Evolutionary conservation across 2,113 vertebrate genomes (phyloP).

Genomic region (Casuarius casuarius): DNA sequence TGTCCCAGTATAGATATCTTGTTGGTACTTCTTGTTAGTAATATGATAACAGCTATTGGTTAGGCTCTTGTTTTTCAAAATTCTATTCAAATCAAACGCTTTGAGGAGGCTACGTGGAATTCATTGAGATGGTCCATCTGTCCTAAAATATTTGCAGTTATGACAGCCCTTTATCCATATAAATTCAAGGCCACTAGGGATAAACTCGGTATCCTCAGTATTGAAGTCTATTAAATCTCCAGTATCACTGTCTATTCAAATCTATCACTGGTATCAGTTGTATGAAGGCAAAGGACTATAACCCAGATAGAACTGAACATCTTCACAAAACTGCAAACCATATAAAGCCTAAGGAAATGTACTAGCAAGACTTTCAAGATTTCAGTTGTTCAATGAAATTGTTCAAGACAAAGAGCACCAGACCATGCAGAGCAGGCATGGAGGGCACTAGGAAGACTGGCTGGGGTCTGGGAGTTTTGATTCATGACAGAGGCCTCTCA

Average conservation of each 20-base stretch:
- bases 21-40: background rate
- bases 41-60: background rate
- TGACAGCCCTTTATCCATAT: background rate
- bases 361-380: background rate
- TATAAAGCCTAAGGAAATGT: background rate
- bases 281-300: background rate
- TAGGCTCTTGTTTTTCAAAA: background rate
- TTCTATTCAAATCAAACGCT: background rate
- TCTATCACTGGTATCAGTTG: background rate
- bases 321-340: background rate
- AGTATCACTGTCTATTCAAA: background rate
- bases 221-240: background rate
- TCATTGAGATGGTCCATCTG: background rate
- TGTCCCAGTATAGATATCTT: background rate
- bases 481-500: background rate
- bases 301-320: background rate
- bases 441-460: background rate
- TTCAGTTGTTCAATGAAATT: too few species aligned
- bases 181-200: background rate
- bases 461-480: background rate
- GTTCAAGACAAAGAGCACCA: too few species aligned
- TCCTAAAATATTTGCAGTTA: background rate
- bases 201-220: background rate
- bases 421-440: too few species aligned
- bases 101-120: background rate